A percentile compares a stretch with the other conserved stretches of the same genome.
These are phyloP conservation scores for Uloborus plumipes DNA, from an alignment of 2,888 invertebrate genomes.

Conservation along the genomic window DNA sequence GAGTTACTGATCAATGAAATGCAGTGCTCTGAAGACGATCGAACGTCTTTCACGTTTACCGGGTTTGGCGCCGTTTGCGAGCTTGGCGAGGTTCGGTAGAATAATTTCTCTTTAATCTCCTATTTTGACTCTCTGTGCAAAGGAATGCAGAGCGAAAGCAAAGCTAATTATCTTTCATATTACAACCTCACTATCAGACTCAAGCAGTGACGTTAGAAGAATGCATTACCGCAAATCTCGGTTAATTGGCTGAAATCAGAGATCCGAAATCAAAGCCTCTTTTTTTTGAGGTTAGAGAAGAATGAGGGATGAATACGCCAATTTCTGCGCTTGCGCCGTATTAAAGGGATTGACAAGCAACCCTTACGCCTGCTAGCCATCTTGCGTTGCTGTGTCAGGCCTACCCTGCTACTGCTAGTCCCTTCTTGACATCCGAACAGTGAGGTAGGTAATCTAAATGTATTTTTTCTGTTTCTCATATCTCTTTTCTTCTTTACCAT, in stretches of 20 bases:
- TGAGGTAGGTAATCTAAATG: conserved; percentile 43
- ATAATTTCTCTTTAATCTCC: no score
- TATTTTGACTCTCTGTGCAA: no score
- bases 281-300: no score
- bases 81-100: conserved; percentile 23
- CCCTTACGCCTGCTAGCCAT: conserved; percentile 51
- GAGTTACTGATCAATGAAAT: conserved; percentile 58
- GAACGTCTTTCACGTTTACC: conserved; percentile 41
- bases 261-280: no score
- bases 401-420: conserved; percentile 49
- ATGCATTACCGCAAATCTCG: no score
- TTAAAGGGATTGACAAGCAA: conserved; percentile 22
- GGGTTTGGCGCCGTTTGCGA: conserved; percentile 40
- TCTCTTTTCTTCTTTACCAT: neutral
- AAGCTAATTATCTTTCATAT: no score
- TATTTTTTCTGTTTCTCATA: conserved; percentile 5
- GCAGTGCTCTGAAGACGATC: conserved; percentile 55
- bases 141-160: no score
- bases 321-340: conserved; percentile 41
- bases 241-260: no score
- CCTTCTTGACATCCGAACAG: conserved; percentile 54
- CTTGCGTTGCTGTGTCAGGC: conserved; percentile 48
- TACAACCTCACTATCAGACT: no score
- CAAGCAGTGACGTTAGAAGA: no score
- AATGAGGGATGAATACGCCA: neutral